Evolutionary conservation across 2,888 invertebrate genomes (phyloP).

Genomic region (Heliconius hortense): DNA sequence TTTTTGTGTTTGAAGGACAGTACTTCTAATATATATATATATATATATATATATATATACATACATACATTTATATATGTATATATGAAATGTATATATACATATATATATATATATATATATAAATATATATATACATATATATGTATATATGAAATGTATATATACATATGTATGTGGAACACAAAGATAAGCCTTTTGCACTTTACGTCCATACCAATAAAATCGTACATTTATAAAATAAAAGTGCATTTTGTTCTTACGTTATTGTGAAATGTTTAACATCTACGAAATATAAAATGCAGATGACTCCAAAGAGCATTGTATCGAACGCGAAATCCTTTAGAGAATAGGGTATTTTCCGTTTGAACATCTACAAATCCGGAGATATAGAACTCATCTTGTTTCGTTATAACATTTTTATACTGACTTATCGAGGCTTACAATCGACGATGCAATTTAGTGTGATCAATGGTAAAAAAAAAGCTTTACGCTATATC

Average conservation of each 20-base stretch:
- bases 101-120: too few species aligned
- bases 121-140: too few species aligned
- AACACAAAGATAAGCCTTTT: neutral
- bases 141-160: neutral
- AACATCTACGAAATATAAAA: constrained; percentile 7
- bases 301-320: constrained; percentile 7
- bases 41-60: too few species aligned
- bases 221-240: neutral
- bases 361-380: constrained; percentile 24
- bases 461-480: too few species aligned
- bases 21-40: too few species aligned
- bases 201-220: neutral
- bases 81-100: too few species aligned
- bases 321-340: constrained; percentile 27
- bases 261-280: neutral
- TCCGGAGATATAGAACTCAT: constrained; percentile 11
- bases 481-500: too few species aligned
- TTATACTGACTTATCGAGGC: too few species aligned
- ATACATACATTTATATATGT: too few species aligned
- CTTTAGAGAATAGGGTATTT: constrained; percentile 27
- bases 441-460: too few species aligned
- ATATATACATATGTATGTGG: neutral
- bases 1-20: too few species aligned
- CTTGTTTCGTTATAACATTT: neutral
- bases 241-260: neutral